phyloP scores from a whole-genome alignment of 2,797 vertebrate species.

The Agapornis canus region DNA sequence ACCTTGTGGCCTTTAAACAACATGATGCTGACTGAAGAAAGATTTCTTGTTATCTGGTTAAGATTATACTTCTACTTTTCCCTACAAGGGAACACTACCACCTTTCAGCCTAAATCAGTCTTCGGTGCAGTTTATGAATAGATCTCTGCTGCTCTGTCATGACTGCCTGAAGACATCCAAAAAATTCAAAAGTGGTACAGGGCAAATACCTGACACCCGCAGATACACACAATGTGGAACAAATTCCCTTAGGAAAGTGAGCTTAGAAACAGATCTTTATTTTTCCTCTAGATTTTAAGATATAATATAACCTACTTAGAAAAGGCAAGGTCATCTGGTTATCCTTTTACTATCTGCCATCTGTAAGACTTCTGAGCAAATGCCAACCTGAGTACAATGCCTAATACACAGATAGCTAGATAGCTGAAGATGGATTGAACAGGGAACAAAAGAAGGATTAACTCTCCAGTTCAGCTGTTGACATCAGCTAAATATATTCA shows the following conservation, averaged over 20 bases:
- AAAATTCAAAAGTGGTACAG: background rate
- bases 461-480: background rate
- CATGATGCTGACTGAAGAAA: background rate
- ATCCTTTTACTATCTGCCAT: background rate
- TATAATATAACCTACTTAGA: background rate
- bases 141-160: background rate
- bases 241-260: background rate
- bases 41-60: background rate
- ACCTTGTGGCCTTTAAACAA: background rate
- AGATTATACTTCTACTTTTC: background rate
- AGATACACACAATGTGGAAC: background rate
- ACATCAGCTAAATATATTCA: background rate
- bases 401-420: background rate
- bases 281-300: background rate
- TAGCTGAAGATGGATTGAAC: background rate
- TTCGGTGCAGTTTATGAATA: background rate
- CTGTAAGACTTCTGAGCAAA: background rate
- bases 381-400: background rate
- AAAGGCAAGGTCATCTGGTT: background rate
- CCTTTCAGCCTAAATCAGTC: background rate
- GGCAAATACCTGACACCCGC: background rate
- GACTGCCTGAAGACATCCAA: background rate
- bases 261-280: background rate
- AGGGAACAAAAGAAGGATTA: background rate
- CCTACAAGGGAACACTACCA: background rate